phyloP scores from a whole-genome alignment of 2,113 vertebrate genomes.

The Dipodomys ordii region DNA sequence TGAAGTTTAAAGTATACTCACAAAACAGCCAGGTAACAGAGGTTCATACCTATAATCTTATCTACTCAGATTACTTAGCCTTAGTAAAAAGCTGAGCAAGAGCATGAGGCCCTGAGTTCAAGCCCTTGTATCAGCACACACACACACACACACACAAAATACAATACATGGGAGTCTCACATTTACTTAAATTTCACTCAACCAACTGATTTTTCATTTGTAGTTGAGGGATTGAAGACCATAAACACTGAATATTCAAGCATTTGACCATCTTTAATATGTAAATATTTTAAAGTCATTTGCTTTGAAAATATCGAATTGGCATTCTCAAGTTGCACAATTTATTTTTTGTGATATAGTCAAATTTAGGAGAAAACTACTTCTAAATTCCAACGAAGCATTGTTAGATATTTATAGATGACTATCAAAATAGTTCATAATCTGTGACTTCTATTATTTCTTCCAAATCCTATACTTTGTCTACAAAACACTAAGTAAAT shows the following conservation, averaged over 20 bases:
- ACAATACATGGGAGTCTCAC: no score
- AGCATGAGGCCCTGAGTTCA: no score
- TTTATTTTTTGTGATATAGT: neutral
- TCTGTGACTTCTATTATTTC: constrained; percentile 16
- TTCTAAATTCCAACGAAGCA: constrained; percentile 9
- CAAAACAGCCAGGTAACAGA: no score
- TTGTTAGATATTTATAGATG: constrained; percentile 22
- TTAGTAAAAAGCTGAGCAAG: no score
- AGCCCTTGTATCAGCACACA: neutral
- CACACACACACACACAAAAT: neutral
- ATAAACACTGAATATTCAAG: neutral
- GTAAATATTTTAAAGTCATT: neutral
- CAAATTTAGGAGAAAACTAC: constrained; percentile 1
- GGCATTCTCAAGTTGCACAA: neutral
- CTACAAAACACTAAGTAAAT: constrained; percentile 20
- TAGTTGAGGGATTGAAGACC: neutral
- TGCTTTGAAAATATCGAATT: constrained; percentile 46
- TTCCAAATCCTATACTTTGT: neutral
- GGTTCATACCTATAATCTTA: no score
- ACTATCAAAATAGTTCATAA: constrained; percentile 14
- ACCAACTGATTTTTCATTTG: constrained; percentile 24
- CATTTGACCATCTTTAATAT: neutral
- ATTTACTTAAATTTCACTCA: constrained; percentile 54
- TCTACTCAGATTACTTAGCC: no score
- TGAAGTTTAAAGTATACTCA: no score